Evolutionary conservation across 37 sponge, comb jelly and placozoan species (phyloP).

Genomic region (Halichondria panicea): DNA sequence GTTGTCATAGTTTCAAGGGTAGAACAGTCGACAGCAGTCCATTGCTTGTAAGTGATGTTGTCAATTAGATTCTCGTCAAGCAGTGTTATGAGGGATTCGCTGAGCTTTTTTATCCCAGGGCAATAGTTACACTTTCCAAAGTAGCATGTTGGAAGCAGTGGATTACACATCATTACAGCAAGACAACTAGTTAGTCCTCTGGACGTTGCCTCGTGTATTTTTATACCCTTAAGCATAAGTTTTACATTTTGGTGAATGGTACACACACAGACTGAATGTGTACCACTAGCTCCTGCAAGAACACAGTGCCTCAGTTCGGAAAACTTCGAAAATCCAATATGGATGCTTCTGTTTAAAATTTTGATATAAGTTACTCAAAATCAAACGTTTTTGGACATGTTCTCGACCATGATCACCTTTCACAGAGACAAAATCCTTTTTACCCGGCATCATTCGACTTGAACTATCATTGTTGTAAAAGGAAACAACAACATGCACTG

Average conservation of each 20-base stretch:
- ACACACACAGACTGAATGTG: slow-evolving; percentile 60
- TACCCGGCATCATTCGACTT: slow-evolving; percentile 31
- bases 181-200: slow-evolving; percentile 1
- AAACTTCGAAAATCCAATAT: slow-evolving; percentile 59
- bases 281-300: slow-evolving; percentile 46
- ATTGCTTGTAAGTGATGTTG: not conserved
- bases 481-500: not conserved
- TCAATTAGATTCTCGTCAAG: slow-evolving; percentile 13
- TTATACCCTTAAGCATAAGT: slow-evolving; percentile 36
- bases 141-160: slow-evolving; percentile 15
- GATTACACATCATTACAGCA: slow-evolving; percentile 12
- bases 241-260: slow-evolving; percentile 62
- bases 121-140: slow-evolving; percentile 12
- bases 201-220: not conserved
- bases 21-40: slow-evolving; percentile 21
- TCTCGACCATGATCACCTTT: slow-evolving; percentile 6
- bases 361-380: slow-evolving; percentile 40
- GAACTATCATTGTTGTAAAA: slow-evolving; percentile 24
- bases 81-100: not conserved
- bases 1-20: slow-evolving; percentile 21
- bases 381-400: slow-evolving; percentile 27
- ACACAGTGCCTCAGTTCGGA: slow-evolving; percentile 37
- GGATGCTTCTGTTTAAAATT: too few species aligned
- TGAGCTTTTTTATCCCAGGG: slow-evolving; percentile 16
- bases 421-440: slow-evolving; percentile 25